Conservation (phyloP, 1,140 invertebrate species). For the Anastrepha obliqua region DNA sequence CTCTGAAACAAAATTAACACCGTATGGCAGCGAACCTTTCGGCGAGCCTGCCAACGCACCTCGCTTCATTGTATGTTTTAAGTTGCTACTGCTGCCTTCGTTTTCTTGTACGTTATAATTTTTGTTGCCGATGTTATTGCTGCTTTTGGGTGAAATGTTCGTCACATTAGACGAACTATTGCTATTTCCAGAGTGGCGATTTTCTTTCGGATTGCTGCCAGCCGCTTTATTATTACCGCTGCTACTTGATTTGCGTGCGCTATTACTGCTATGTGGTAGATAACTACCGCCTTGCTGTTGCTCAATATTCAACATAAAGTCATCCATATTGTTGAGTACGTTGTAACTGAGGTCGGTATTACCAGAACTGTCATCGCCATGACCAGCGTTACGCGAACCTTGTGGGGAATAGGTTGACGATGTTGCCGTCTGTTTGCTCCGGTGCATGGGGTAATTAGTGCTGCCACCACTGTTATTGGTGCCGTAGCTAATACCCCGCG, state of each 20-base stretch:
- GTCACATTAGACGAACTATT: slow-evolving; percentile 60
- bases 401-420: slow-evolving; percentile 57
- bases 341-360: slow-evolving; percentile 68
- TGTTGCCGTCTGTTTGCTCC: background rate
- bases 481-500: slow-evolving; percentile 21
- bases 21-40: slow-evolving; percentile 56
- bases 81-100: slow-evolving; percentile 55
- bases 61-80: slow-evolving; percentile 60
- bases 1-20: slow-evolving; percentile 58
- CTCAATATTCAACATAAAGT: slow-evolving; percentile 64
- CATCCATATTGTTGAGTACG: slow-evolving; percentile 70
- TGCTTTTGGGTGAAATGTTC: slow-evolving; percentile 56
- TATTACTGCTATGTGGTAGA: slow-evolving; percentile 41
- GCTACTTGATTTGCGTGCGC: slow-evolving; percentile 43
- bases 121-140: slow-evolving; percentile 8
- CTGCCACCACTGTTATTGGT: slow-evolving; percentile 14
- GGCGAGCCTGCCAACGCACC: slow-evolving; percentile 28
- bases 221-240: slow-evolving; percentile 56
- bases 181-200: slow-evolving; percentile 67
- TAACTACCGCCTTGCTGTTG: slow-evolving; percentile 58
- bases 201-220: slow-evolving; percentile 60
- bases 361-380: slow-evolving; percentile 65
- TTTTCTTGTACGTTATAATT: slow-evolving; percentile 53
- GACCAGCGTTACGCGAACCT: background rate
- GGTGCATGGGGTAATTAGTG: background rate